Percentiles rank a stretch among this genome's conserved stretches.
These are phyloP conservation scores for Quadriops clusia DNA, from an alignment of 2,888 invertebrate species.

Conservation along the genomic window DNA sequence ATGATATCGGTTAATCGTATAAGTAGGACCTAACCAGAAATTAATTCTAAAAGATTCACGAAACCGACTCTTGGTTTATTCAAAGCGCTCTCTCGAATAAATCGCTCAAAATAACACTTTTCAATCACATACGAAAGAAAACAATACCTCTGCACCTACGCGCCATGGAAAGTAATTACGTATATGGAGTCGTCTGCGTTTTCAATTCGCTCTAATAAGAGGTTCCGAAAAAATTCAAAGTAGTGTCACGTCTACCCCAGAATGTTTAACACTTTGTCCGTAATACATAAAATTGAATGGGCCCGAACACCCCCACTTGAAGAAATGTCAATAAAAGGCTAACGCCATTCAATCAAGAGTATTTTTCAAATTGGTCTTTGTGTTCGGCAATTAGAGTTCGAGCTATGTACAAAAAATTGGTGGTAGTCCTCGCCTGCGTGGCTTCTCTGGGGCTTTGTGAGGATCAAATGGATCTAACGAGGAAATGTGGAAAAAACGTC, in stretches of 20 bases:
- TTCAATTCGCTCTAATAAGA: too few relatives aligned
- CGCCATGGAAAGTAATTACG: too few relatives aligned
- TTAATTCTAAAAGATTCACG: too few relatives aligned
- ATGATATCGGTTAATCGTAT: too few relatives aligned
- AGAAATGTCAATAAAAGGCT: slow-evolving; percentile 19
- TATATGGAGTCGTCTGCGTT: too few relatives aligned
- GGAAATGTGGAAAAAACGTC: slow-evolving; percentile 26
- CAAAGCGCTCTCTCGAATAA: too few relatives aligned
- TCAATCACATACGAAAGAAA: too few relatives aligned
- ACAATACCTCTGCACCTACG: too few relatives aligned
- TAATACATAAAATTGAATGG: slow-evolving; percentile 25
- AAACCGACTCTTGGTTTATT: too few relatives aligned
- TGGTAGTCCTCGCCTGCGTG: slow-evolving; percentile 8
- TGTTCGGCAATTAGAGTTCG: slow-evolving; percentile 9
- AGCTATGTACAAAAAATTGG: slow-evolving; percentile 18
- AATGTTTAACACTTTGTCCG: slow-evolving; percentile 28
- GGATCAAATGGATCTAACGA: slow-evolving; percentile 12
- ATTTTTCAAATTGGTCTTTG: slow-evolving; percentile 9
- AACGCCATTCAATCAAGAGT: slow-evolving; percentile 10
- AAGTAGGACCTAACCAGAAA: too few relatives aligned
- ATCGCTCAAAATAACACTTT: too few relatives aligned
- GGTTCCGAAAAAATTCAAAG: slow-evolving; percentile 26
- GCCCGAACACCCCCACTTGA: slow-evolving; percentile 19
- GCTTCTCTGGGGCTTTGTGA: neutral
- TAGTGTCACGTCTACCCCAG: slow-evolving; percentile 29